phyloP scores from a whole-genome alignment of 2,113 vertebrate genomes.

The Sciurus niger region DNA sequence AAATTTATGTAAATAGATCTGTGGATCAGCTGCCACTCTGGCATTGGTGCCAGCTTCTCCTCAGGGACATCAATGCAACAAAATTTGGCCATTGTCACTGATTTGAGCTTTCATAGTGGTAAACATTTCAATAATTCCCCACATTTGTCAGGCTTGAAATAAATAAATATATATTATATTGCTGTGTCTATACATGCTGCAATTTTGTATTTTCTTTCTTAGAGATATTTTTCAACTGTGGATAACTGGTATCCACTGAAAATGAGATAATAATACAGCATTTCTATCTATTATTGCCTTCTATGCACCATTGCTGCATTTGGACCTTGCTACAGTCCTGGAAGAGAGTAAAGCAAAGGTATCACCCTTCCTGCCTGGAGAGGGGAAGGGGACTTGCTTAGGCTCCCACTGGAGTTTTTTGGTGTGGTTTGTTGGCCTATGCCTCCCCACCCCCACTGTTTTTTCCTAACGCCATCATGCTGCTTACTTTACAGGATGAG shows the following conservation, averaged over 20 bases:
- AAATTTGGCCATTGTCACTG: slow-evolving; percentile 77
- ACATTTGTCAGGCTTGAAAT: slow-evolving; percentile 70
- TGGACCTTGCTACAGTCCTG: fast-evolving
- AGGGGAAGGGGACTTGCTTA: not conserved
- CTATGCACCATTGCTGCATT: not conserved
- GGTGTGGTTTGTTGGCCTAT: not conserved
- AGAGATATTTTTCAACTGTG: not conserved
- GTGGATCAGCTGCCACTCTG: slow-evolving; percentile 78
- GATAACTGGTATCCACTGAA: not conserved
- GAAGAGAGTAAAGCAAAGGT: not conserved
- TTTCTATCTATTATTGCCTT: not conserved
- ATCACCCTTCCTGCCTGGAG: not conserved
- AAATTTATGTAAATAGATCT: slow-evolving; percentile 87
- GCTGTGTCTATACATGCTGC: not conserved
- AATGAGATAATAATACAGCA: not conserved
- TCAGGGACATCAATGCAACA: slow-evolving; percentile 71
- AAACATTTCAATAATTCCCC: slow-evolving; percentile 72
- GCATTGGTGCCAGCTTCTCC: slow-evolving; percentile 77
- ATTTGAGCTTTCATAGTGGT: slow-evolving; percentile 72
- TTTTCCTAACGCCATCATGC: not conserved
- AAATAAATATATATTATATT: not conserved
- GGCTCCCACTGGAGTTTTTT: not conserved
- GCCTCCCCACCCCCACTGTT: not conserved
- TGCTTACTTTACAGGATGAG: not conserved
- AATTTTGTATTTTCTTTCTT: slow-evolving; percentile 12